phyloP scores from a whole-genome alignment of 2,888 invertebrate genomes.

The Trichogramma evanescens region DNA sequence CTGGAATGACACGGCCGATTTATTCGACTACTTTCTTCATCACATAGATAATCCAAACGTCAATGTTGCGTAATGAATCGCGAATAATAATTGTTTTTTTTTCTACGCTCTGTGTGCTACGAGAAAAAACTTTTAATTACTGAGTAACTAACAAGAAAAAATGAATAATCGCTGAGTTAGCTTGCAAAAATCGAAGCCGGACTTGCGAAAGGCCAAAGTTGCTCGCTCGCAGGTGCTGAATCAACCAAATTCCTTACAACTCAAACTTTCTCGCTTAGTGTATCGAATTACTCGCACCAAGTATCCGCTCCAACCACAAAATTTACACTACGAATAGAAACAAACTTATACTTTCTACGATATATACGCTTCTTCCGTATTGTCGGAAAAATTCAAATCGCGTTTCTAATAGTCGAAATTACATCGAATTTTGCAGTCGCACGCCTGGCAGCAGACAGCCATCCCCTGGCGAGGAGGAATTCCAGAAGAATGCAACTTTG shows the following conservation, averaged over 20 bases:
- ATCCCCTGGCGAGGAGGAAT: slow-evolving; percentile 82
- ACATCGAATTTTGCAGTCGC: slow-evolving; percentile 55
- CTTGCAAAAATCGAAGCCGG: no score
- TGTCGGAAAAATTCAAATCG: no score
- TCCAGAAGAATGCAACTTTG: slow-evolving; percentile 52
- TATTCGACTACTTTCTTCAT: no score
- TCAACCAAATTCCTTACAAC: not conserved
- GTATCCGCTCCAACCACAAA: not conserved
- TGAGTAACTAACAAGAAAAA: not conserved
- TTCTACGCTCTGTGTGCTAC: not conserved
- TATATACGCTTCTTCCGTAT: no score
- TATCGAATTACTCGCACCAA: not conserved
- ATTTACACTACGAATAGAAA: slow-evolving; percentile 4
- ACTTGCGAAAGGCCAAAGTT: no score
- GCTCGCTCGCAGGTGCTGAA: slow-evolving; percentile 5
- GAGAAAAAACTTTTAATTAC: not conserved
- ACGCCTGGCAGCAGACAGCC: slow-evolving; percentile 87
- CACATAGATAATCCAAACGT: no score
- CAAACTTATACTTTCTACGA: not conserved
- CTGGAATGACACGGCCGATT: no score
- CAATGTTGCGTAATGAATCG: no score
- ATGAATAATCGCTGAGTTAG: no score
- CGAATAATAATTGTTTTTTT: not conserved
- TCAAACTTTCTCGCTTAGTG: not conserved
- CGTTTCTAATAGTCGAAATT: not conserved